Evolutionary conservation across 2,797 vertebrate species (phyloP), one percentile per base, ranked within the genome.

Genomic region (Pempheris klunzingeri): DNA sequence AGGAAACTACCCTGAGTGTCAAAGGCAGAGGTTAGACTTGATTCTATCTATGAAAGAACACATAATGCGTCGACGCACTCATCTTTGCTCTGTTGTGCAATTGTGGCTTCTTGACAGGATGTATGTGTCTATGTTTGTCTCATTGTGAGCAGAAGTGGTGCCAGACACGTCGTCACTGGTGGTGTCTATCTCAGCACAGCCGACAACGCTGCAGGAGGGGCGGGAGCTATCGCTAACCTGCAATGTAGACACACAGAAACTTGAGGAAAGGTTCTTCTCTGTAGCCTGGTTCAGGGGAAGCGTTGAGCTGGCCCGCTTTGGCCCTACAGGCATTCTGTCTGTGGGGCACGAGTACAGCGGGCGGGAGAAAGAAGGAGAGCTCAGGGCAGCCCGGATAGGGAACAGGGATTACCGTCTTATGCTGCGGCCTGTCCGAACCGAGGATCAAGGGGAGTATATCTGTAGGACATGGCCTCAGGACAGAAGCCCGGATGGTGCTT

Each of bases 401-500:
- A 79, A 90, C n/a, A 46, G 46, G 0, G 61, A 93, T 74, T 96
- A 96, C 43, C 43, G 70, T 44, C 89, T 99, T 52, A 92, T 39
- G 39, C 47, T 98, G 67, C 90, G 49, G 15, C 83, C 94, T 3
- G 88, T 85, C 59, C 88, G 82, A 58, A 81, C 91, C 8, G 76
- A 93, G 54, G 97, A 98, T 61, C 82, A 90, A 0, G 98, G 97
- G 0, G 9, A 5, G 0, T 98, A 97, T 82, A 63, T 60, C 7
- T 99, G 97, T 60, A 87, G 84, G 7, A 95, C 93, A 20, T 94
- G 83, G 0, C 94, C 95, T 73, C 70, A 95, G 82, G 47, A 82
- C 7, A 92, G 87, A 82, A 71, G 71, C 5, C 34, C 66, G 28
- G 82, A 60, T 52, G 91, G 65, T 13, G 72, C 39, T 20, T 90